Evolutionary conservation across 2,113 vertebrate genomes (phyloP).

Genomic region (Camelus bactrianus): DNA sequence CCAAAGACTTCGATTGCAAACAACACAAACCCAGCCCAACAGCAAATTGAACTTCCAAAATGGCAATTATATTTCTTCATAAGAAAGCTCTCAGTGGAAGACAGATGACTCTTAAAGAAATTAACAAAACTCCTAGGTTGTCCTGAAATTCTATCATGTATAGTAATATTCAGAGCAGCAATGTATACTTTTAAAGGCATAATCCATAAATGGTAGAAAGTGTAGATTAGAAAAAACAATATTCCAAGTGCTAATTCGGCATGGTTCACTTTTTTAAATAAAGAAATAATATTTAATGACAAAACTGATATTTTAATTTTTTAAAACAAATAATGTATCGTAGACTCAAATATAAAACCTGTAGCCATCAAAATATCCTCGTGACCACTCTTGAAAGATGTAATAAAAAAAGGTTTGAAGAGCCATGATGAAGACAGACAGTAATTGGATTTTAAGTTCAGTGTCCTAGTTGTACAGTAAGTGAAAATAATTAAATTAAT

Average conservation of each 20-base stretch:
- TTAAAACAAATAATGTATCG: not conserved
- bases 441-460: not conserved
- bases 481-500: not conserved
- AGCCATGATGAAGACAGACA: not conserved
- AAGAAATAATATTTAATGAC: not conserved
- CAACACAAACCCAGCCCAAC: not conserved
- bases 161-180: not conserved
- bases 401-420: not conserved
- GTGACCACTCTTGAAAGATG: not conserved
- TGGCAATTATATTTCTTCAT: accelerated
- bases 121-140: no score
- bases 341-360: not conserved
- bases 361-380: not conserved
- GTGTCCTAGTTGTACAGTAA: not conserved
- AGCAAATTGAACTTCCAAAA: not conserved
- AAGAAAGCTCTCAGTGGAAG: not conserved
- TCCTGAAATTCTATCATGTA: not conserved
- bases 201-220: not conserved
- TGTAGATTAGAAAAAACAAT: not conserved
- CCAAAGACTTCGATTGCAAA: not conserved
- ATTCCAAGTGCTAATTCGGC: not conserved
- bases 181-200: not conserved
- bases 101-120: not conserved
- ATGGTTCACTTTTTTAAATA: not conserved
- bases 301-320: not conserved